A percentile compares a stretch with the other conserved stretches of the same genome.
These are phyloP conservation scores for Zelleria hepariella DNA, from an alignment of 2,888 invertebrate genomes.

Conservation along the genomic window DNA sequence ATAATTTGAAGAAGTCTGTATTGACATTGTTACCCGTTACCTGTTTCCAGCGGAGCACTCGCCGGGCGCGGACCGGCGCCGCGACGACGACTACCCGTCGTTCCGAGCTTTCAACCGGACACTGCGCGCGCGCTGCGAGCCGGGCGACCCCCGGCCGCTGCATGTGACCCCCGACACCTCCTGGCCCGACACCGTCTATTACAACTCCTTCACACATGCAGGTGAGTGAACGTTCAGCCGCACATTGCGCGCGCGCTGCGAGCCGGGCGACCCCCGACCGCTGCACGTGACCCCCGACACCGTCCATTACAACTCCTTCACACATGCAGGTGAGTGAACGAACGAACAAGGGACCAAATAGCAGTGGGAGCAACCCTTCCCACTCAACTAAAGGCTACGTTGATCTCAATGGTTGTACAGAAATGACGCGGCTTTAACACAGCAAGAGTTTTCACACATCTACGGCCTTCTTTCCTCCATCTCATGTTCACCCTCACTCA, in stretches of 20 bases:
- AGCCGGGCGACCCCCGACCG: slow-evolving; percentile 78
- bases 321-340: slow-evolving; percentile 81
- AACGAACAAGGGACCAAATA: background rate
- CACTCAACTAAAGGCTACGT: background rate
- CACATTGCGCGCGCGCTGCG: slow-evolving; percentile 79
- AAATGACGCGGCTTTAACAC: background rate
- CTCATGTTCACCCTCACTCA: no score
- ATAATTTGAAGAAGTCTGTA: background rate
- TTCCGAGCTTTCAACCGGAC: slow-evolving; percentile 90
- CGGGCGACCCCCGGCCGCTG: slow-evolving; percentile 80
- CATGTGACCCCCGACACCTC: slow-evolving; percentile 88
- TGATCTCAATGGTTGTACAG: background rate
- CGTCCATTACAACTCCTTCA: slow-evolving; percentile 94
- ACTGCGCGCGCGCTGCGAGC: slow-evolving; percentile 78
- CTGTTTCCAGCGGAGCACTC: slow-evolving; percentile 20
- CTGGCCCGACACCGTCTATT: slow-evolving; percentile 94
- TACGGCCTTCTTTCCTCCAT: no score
- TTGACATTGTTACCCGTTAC: no score
- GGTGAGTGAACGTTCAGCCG: slow-evolving; percentile 84
- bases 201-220: slow-evolving; percentile 92
- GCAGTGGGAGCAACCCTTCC: background rate
- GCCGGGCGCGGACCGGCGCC: slow-evolving; percentile 77
- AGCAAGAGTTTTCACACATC: no score
- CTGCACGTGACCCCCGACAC: slow-evolving; percentile 87
- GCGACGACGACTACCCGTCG: slow-evolving; percentile 82